Conservation (phyloP, 1,140 invertebrate genomes). For the Penaeus indicus region DNA sequence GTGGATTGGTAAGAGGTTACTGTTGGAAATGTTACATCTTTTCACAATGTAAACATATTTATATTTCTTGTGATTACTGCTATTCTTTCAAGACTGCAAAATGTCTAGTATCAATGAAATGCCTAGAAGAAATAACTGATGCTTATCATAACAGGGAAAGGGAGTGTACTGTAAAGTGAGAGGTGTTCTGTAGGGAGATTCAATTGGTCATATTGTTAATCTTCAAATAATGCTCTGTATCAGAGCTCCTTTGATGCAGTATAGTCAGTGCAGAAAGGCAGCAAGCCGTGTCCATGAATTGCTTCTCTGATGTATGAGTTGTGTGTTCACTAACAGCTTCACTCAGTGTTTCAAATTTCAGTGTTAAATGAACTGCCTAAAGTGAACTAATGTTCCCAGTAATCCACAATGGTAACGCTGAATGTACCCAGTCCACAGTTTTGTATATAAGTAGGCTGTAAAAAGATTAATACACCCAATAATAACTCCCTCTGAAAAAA, state of each 20-base stretch:
- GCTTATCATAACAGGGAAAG: background rate
- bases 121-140: slow-evolving; percentile 17
- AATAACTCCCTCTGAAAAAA: background rate
- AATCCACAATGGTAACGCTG: slow-evolving; percentile 2
- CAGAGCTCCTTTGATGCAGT: slow-evolving; percentile 48
- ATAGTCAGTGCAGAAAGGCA: slow-evolving; percentile 18
- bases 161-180: slow-evolving; percentile 11
- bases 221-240: slow-evolving; percentile 51
- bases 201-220: slow-evolving; percentile 29
- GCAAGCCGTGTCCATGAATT: slow-evolving; percentile 31
- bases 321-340: slow-evolving; percentile 24
- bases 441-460: slow-evolving; percentile 29
- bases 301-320: slow-evolving; percentile 7
- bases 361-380: slow-evolving; percentile 17
- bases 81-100: slow-evolving; percentile 34
- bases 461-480: slow-evolving; percentile 5
- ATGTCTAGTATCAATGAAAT: slow-evolving; percentile 20
- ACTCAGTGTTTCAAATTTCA: background rate
- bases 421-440: slow-evolving; percentile 9
- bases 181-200: slow-evolving; percentile 3
- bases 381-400: slow-evolving; percentile 4
- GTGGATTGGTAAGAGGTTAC: slow-evolving; percentile 31
- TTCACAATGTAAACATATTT: slow-evolving; percentile 4
- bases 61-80: slow-evolving; percentile 25
- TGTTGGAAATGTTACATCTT: background rate